Conservation (phyloP, 2,888 invertebrate species). For the Alloplasta piceator region DNA sequence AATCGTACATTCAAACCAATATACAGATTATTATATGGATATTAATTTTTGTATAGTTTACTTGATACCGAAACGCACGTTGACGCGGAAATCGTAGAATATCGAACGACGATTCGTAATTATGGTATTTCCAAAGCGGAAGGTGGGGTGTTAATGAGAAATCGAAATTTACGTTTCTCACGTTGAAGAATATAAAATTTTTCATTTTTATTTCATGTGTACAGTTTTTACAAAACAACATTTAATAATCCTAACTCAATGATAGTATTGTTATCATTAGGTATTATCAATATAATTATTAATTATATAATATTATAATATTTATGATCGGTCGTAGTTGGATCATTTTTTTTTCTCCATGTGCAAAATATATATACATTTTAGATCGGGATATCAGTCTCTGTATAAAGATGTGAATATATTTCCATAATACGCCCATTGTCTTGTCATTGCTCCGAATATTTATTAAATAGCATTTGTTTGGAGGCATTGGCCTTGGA, state of each 20-base stretch:
- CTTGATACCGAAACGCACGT: not conserved
- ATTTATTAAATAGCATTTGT: not conserved
- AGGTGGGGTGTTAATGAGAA: not conserved
- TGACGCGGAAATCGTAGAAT: not conserved
- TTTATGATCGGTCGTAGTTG: constrained; percentile 69
- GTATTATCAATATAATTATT: no score
- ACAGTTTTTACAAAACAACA: constrained; percentile 79
- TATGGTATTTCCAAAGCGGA: not conserved
- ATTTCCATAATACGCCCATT: constrained; percentile 60
- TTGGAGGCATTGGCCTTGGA: constrained; percentile 15
- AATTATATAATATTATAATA: constrained; percentile 71
- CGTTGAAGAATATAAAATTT: constrained; percentile 79
- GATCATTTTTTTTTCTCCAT: constrained; percentile 66
- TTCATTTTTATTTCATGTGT: constrained; percentile 77
- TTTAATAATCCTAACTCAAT: constrained; percentile 76
- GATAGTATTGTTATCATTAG: constrained; percentile 71
- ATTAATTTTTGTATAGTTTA: constrained; percentile 20
- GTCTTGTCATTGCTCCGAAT: constrained; percentile 14
- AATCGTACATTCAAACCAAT: not conserved
- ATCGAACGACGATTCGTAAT: not conserved
- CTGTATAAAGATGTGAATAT: constrained; percentile 77
- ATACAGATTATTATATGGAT: not conserved
- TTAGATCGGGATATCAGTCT: constrained; percentile 79
- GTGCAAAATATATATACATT: constrained; percentile 74
- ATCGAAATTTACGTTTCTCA: constrained; percentile 47